Evolutionary conservation across 2,888 invertebrate genomes (phyloP), one percentile per base, ranked within the genome.

Genomic region (Andricus quercusramuli): DNA sequence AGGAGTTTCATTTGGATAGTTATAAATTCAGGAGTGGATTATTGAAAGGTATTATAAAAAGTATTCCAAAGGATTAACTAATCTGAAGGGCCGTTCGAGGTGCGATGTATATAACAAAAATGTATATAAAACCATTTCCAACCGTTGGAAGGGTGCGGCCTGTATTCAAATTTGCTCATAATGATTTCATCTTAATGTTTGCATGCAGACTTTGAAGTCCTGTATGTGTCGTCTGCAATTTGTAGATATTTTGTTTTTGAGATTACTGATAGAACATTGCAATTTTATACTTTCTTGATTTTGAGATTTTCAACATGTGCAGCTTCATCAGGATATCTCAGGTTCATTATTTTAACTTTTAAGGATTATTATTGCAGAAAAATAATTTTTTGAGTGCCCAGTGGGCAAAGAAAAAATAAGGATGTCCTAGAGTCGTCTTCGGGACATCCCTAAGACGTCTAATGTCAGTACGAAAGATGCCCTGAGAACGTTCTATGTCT

Each of bases 121-220:
- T 56, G n/a, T 74, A 29, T 74, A 74, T 74, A 74, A 74, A 74
- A 56, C 32, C 74, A 51, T 74, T 32, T 37, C 37, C 37, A 37
- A 8, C 37, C 37, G 56, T 56, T 74, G 70, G 29, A 32, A 56
- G 74, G 74, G 74, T 56, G 74, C 56, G 74, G 74, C 56, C 74
- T 22, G 32, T 74, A 74, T 74, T 74, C 56, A 74, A 74, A 56
- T 56, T 56, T 74, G 20, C 25, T 13, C 5, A 6, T 15, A 62
- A 62, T 25, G 13, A 25, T 62, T 62, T 62, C 15, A 11, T 56
- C 9, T 9, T n/a, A 62, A 62, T 62, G 3, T 25, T 62, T 62
- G 25, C 13, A 25, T 25, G 15, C 13, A 25, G 5, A 13, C 15
- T 25, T 25, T 62, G 3, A 13, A 5, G 25, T 25, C 25, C 13